phyloP scores from a whole-genome alignment of 2,113 vertebrate genomes.

The Ploceus nigricollis region DNA sequence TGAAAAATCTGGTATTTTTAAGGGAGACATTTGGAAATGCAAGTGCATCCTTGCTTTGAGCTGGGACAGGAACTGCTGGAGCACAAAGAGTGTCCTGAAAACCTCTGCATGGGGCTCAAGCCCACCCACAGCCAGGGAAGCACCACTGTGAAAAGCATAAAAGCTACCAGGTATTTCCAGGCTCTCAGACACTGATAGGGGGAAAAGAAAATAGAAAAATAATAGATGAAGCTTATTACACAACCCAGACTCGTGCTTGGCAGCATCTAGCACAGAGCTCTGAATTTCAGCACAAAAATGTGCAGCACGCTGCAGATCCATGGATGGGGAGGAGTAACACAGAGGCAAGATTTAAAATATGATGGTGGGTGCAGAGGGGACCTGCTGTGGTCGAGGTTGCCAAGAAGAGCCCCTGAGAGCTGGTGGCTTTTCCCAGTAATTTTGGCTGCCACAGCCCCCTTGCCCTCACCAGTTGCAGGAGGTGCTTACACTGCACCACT shows the following conservation, averaged over 20 bases:
- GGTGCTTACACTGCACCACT: not conserved
- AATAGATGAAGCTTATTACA: not conserved
- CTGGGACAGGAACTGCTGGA: not conserved
- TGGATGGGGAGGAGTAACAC: not conserved
- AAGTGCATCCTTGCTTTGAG: not conserved
- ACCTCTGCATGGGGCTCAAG: not conserved
- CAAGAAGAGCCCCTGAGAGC: not conserved
- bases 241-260: conserved; percentile 17
- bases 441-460: not conserved
- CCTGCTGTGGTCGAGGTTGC: fast-evolving
- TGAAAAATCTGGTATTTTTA: not conserved
- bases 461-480: not conserved
- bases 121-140: not conserved
- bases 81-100: not conserved
- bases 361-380: not conserved
- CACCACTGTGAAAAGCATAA: not conserved
- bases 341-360: not conserved
- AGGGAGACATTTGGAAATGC: not conserved
- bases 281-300: conserved; percentile 46
- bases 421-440: not conserved
- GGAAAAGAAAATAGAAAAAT: not conserved
- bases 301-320: not conserved
- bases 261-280: not conserved
- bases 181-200: not conserved
- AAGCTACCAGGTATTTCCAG: not conserved